Evolutionary conservation across 2,113 vertebrate species (phyloP), one percentile per base, ranked within the genome.

Genomic region (Guaruba guarouba): DNA sequence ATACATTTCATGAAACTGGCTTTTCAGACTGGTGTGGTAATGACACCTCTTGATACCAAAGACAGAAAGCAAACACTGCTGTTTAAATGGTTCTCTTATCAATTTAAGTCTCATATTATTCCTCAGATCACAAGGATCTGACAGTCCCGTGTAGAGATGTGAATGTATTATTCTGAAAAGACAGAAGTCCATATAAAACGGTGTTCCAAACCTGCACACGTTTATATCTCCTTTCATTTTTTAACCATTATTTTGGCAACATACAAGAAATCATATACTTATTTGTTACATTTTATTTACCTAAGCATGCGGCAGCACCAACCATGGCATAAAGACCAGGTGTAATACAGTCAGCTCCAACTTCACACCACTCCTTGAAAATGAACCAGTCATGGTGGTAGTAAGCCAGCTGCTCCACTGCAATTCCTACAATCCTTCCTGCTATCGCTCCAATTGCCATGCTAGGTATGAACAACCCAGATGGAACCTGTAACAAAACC

Each of bases 301-400:
- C 99, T 96, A 99, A 97, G 95, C 99, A 99, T 0, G 99, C 99
- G 8, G 99, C 99, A 11, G 99, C 99, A 31, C 99, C 99, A 92
- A 99, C 99, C 99, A 99, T 99, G 86, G 99, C 99, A 18, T 99
- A 99, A 19, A 99, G 99, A 31, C 99, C 99, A 2, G 99, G 99
- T 2, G 99, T 99, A 96, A 99, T 99, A 97, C 99, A 99, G 94
- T 99, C 99, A 1, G 99, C 99, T 44, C 99, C 99, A 48, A 99
- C 99, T 97, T 99, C 99, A 84, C 99, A 99, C 99, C 99, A 99
- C 94, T 99, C 98, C 96, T 99, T 99, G 88, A 99, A 99, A 96
- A 99, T 97, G 94, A 99, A 99, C 99, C 99, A 99, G 97, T 99
- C 99, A 2, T 99, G 99, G 97, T 99, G 99, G 92, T 99, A 99